Conservation (phyloP, 2,797 vertebrate species). For the Nannoperca obscura region DNA sequence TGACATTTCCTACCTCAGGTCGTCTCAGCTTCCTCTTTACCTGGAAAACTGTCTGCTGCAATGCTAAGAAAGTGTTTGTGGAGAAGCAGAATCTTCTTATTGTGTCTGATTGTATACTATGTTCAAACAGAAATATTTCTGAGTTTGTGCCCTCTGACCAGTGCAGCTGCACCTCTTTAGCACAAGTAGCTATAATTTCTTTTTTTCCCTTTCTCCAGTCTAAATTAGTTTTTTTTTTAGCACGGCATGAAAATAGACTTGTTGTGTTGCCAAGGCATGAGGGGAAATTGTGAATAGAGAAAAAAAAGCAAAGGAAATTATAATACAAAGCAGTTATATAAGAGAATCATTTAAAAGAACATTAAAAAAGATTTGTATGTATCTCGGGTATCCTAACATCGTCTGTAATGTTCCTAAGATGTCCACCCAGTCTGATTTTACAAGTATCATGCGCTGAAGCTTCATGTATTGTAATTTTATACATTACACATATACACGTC, state of each 20-base stretch:
- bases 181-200: conserved; percentile 8
- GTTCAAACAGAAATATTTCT: conserved; percentile 3
- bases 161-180: conserved; percentile 26
- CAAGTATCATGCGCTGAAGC: not conserved
- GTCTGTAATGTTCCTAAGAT: not conserved
- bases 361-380: not conserved
- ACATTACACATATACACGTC: not conserved
- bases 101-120: not conserved
- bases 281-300: not conserved
- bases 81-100: conserved; percentile 22
- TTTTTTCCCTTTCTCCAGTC: not conserved
- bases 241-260: conserved; percentile 4
- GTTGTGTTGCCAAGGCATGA: not conserved
- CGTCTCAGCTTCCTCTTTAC: conserved; percentile 20
- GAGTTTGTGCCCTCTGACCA: conserved; percentile 7
- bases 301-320: not conserved
- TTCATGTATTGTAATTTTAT: not conserved
- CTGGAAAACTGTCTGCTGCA: conserved; percentile 14
- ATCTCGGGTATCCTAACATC: not conserved
- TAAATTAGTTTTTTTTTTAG: not conserved
- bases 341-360: not conserved
- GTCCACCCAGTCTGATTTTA: not conserved
- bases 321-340: not conserved
- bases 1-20: conserved; percentile 8
- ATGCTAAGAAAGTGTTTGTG: conserved; percentile 30